phyloP scores from a whole-genome alignment of 2,797 vertebrate species.

The Eutrigla gurnardus region DNA sequence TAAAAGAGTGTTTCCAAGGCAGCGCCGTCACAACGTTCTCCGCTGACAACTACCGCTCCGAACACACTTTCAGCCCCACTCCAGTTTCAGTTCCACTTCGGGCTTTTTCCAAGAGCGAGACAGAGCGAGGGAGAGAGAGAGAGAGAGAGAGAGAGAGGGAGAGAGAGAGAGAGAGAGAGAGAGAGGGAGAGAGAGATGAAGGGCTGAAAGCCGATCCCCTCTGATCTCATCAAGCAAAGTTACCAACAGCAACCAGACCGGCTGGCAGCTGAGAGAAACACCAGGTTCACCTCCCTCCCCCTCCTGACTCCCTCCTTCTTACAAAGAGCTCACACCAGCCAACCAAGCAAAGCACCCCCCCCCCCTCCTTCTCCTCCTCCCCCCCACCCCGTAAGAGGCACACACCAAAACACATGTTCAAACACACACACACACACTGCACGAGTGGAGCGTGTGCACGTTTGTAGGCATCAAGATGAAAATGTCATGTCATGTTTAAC shows the following conservation, averaged over 20 bases:
- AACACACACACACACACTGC: constrained; percentile 21
- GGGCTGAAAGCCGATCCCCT: constrained; percentile 80
- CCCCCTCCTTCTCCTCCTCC: constrained; percentile 7
- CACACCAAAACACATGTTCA: constrained; percentile 1
- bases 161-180: constrained; percentile 9
- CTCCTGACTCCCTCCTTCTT: constrained; percentile 43
- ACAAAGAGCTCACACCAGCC: constrained; percentile 65
- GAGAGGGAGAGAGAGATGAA: constrained; percentile 37
- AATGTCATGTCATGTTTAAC: constrained; percentile 15
- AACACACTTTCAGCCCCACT: constrained; percentile 54
- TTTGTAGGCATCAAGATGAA: constrained; percentile 23
- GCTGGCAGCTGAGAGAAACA: constrained; percentile 73
- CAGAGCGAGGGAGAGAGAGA: constrained; percentile 3
- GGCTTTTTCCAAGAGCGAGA: constrained; percentile 41
- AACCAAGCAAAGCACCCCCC: constrained; percentile 37
- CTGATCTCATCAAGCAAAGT: constrained; percentile 84
- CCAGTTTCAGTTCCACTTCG: constrained; percentile 69
- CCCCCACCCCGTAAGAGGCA: constrained; percentile 15
- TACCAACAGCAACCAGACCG: constrained; percentile 78
- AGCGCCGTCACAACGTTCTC: constrained; percentile 51
- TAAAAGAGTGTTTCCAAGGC: constrained; percentile 64
- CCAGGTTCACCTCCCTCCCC: constrained; percentile 64
- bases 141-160: constrained; percentile 7
- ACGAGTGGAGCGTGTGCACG: constrained; percentile 1
- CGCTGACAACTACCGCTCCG: constrained; percentile 40